Base-by-base conservation (phyloP, 2,113 vertebrate genomes). In the Phaethornis superciliosus region DNA sequence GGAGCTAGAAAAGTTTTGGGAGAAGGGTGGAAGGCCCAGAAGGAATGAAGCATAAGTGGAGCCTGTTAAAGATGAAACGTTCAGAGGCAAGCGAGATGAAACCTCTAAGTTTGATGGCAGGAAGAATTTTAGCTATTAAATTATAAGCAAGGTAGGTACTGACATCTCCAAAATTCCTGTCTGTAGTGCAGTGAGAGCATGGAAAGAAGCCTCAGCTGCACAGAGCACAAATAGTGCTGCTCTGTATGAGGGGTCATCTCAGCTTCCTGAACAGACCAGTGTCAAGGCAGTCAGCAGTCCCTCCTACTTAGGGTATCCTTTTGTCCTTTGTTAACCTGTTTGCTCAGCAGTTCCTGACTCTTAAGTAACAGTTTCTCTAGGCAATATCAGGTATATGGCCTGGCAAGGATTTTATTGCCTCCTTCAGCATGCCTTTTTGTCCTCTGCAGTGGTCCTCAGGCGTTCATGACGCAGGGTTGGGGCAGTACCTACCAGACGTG, bases 381-480 rank as follows among this genome's bases (percentile, higher is more conserved):
- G 51, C 54, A 62, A 4, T 40, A 63, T 89, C 33, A 7, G 19
- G 24, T 42, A 4, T 51, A 7, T 30, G 21, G 17, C 44, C 60
- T 79, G 63, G 47, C 47, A n/a, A 52, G 60, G 68, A 2, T 81
- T 65, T 77, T 90, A n/a, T 40, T 71, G 60, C 49, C 79, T 68
- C 4, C 49, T 75, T 94, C 85, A 97, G 65, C 14, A 1, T 88
- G 85, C 51, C 60, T 91, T 91, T 85, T 69, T 96, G 70, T 97
- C 74, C 33, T 77, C 92, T 87, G 20, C 97, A 99, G 99, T 75
- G 98, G 99, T 58, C 98, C 98, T 96, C 99, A 99, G 94, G 98
- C 99, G 8, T 99, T 99, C 95, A 98, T 99, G 99, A 98, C 99
- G 2, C 99, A 99, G 96, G 99, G 99, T 88, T 99, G 99, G 99